Conservation (phyloP, 2,797 vertebrate species). For the Pangasius djambal region DNA sequence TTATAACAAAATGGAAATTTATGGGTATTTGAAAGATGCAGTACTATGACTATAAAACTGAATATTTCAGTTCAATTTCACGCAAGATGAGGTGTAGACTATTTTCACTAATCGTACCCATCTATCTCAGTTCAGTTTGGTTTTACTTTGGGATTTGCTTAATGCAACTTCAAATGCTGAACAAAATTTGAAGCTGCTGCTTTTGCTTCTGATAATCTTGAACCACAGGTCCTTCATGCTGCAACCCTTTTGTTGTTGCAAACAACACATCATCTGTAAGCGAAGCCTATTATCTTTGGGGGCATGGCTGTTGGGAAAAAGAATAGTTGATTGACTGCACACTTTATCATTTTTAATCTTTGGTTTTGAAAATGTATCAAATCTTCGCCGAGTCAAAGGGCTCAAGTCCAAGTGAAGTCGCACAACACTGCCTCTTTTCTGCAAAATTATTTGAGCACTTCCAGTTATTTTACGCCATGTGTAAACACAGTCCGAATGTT, state of each 20-base stretch:
- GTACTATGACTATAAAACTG: background rate
- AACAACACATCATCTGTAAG: background rate
- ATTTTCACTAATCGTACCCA: too few species aligned
- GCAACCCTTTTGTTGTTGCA: background rate
- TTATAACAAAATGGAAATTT: background rate
- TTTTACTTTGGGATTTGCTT: background rate
- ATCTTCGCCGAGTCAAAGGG: too few species aligned
- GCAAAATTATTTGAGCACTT: background rate
- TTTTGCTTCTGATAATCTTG: background rate
- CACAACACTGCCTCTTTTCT: background rate
- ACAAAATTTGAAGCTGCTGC: background rate
- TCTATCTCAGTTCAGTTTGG: background rate
- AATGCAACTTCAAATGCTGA: background rate
- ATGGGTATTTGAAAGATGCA: background rate
- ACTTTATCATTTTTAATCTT: too few species aligned
- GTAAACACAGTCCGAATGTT: background rate
- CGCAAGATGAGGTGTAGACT: too few species aligned
- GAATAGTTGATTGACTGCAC: background rate
- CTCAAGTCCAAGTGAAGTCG: background rate
- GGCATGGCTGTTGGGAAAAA: background rate
- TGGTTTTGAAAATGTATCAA: too few species aligned
- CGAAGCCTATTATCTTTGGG: background rate
- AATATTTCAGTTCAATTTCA: background rate
- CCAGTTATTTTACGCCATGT: background rate
- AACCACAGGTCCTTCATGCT: background rate